Conservation (phyloP, 1,140 invertebrate genomes). For the Ctenoplectra terminalis region DNA sequence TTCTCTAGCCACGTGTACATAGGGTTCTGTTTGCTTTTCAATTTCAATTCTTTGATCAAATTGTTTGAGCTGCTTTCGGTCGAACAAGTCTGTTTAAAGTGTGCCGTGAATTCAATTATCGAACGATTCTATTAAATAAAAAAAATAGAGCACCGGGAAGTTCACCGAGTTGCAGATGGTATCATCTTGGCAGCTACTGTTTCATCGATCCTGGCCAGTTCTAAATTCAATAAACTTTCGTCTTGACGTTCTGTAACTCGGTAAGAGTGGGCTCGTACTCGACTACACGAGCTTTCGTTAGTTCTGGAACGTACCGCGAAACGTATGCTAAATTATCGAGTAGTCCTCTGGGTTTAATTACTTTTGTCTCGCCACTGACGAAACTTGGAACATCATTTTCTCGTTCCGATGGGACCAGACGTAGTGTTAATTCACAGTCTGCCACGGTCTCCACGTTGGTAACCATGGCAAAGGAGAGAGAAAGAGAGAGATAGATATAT, state of each 20-base stretch:
- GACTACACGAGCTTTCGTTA: constrained; percentile 27
- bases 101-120: too few relatives aligned
- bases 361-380: constrained; percentile 64
- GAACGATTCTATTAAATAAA: too few relatives aligned
- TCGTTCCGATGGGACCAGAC: constrained; percentile 50
- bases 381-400: constrained; percentile 57
- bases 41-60: background rate
- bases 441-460: background rate
- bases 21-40: constrained; percentile 9
- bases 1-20: background rate
- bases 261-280: background rate
- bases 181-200: constrained; percentile 22
- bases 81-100: too few relatives aligned
- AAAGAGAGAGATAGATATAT: background rate
- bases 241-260: background rate
- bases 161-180: constrained; percentile 4
- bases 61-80: too few relatives aligned
- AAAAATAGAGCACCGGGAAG: too few relatives aligned
- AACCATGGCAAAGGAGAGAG: background rate
- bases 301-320: constrained; percentile 25
- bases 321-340: constrained; percentile 71
- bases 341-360: constrained; percentile 70
- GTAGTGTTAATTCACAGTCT: constrained; percentile 49
- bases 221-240: constrained; percentile 38
- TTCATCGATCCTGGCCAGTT: constrained; percentile 43